A percentile compares a stretch with the other conserved stretches of the same genome.
Evolutionary conservation across 2,797 vertebrate species (phyloP).

Genomic region (Echeneis naucrates): DNA sequence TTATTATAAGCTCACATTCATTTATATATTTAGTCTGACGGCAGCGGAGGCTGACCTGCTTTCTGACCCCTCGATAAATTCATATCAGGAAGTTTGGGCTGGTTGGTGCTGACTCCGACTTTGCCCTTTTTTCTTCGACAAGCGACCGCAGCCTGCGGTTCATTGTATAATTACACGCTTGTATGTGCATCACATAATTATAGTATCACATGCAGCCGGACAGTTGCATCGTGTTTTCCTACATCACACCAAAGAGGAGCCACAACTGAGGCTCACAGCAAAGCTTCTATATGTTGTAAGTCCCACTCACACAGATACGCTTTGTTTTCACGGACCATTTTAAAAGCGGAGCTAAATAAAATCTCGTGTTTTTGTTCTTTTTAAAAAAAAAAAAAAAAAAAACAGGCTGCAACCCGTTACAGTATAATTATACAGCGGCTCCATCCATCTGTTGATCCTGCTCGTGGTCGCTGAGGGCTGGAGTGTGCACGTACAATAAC

Average conservation of each 20-base stretch:
- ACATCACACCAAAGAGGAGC: slow-evolving; percentile 32
- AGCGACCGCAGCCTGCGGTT: slow-evolving; percentile 52
- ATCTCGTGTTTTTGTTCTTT: slow-evolving; percentile 40
- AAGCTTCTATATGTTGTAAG: slow-evolving; percentile 40
- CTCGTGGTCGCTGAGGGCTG: slow-evolving; percentile 31
- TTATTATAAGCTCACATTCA: slow-evolving; percentile 5
- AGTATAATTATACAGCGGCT: slow-evolving; percentile 41
- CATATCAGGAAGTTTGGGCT: not conserved
- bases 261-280: slow-evolving; percentile 37
- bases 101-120: not conserved
- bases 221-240: slow-evolving; percentile 52
- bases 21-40: slow-evolving; percentile 11
- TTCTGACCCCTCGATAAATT: slow-evolving; percentile 1
- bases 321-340: slow-evolving; percentile 18
- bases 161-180: slow-evolving; percentile 56
- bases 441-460: slow-evolving; percentile 31
- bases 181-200: slow-evolving; percentile 61
- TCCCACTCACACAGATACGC: not conserved
- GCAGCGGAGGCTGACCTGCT: not conserved
- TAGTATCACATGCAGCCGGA: slow-evolving; percentile 54
- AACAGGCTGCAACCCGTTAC: slow-evolving; percentile 40
- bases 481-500: not conserved
- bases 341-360: slow-evolving; percentile 17
- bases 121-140: slow-evolving; percentile 15
- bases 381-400: too few species aligned